A percentile compares a stretch with the other conserved stretches of the same genome.
phyloP scores from a whole-genome alignment of 2,797 vertebrate genomes.

The Falco columbarius region DNA sequence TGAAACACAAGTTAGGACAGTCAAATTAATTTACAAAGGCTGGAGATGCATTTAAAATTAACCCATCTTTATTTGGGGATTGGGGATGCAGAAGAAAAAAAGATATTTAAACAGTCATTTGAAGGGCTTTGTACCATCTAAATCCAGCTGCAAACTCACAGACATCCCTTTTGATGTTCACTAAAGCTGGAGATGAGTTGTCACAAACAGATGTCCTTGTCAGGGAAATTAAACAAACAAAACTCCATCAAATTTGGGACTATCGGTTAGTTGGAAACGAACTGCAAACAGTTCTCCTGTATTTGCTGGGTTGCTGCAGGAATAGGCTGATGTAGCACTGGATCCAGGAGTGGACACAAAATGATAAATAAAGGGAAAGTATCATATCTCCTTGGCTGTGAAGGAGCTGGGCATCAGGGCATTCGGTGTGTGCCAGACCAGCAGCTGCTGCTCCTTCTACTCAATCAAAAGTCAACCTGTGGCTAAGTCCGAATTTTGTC shows the following conservation, averaged over 20 bases:
- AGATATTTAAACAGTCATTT: neutral
- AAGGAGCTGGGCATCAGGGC: neutral
- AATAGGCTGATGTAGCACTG: neutral
- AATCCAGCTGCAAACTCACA: constrained; percentile 39
- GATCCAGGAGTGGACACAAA: neutral
- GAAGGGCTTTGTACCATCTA: constrained; percentile 27
- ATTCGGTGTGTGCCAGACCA: neutral
- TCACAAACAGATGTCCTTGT: constrained; percentile 60
- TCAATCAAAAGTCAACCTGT: neutral
- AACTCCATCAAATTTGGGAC: neutral
- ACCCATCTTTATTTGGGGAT: neutral
- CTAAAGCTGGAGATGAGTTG: constrained; percentile 32
- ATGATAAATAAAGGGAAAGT: neutral
- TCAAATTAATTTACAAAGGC: neutral
- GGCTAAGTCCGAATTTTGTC: neutral
- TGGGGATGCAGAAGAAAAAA: neutral
- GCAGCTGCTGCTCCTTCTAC: neutral
- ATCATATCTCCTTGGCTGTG: rapidly evolving
- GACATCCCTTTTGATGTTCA: constrained; percentile 47
- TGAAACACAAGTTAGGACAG: neutral
- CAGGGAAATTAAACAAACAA: constrained; percentile 44
- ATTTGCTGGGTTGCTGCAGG: neutral
- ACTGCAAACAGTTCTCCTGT: neutral
- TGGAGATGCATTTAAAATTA: neutral
- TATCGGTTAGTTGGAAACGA: neutral